Conservation (phyloP, 2,113 vertebrate genomes). For the Rynchops niger region DNA sequence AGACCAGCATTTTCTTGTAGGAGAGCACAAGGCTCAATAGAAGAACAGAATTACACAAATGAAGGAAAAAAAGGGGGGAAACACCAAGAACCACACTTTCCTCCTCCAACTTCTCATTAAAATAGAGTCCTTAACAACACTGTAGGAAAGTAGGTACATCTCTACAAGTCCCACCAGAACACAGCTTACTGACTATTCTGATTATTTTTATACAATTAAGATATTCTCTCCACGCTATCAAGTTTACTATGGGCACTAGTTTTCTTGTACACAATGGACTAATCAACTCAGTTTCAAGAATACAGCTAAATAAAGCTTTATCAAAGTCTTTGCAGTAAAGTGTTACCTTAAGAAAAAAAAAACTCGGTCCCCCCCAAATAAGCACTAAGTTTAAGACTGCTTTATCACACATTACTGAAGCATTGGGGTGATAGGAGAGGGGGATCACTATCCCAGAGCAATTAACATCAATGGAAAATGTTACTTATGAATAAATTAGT, state of each 20-base stretch:
- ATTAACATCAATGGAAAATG: background rate
- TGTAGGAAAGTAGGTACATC: accelerated
- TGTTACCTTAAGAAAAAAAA: background rate
- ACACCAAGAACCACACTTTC: background rate
- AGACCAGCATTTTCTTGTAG: background rate
- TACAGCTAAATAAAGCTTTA: background rate
- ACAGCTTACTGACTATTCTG: background rate
- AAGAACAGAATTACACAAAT: background rate
- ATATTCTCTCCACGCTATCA: background rate
- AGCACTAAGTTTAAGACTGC: background rate
- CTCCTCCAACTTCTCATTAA: background rate
- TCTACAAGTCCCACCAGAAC: background rate
- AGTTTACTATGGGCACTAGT: background rate
- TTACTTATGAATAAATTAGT: background rate
- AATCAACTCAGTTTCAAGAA: background rate
- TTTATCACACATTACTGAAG: background rate
- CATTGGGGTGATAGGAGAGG: background rate
- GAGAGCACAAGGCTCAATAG: background rate
- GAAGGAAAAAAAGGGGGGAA: background rate
- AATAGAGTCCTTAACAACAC: background rate
- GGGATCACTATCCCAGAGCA: background rate
- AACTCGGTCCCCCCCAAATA: background rate
- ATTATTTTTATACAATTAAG: background rate
- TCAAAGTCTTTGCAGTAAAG: background rate
- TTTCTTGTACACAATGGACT: background rate